Conservation (phyloP, 2,888 invertebrate genomes). For the Hemicrepidius hirtus region DNA sequence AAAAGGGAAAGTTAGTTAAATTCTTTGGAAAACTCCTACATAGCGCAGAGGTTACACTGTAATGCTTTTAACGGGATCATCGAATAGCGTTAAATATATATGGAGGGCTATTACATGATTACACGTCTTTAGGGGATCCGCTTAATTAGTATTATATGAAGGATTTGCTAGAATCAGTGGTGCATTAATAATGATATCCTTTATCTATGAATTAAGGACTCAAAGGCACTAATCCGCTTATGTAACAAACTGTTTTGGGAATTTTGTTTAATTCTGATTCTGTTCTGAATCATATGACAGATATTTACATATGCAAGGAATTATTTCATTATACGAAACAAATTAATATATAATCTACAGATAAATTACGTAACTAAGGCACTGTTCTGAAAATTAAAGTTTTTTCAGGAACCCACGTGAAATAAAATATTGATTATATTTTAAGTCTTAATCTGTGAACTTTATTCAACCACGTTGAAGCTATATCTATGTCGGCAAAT, state of each 20-base stretch:
- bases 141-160: conserved; percentile 22
- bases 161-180: conserved; percentile 8
- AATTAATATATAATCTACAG: no score
- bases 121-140: conserved; percentile 6
- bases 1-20: conserved; percentile 17
- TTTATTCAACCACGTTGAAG: neutral
- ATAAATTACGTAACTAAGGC: no score
- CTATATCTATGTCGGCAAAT: neutral
- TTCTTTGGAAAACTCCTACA: neutral
- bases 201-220: neutral
- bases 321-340: no score
- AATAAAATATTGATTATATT: neutral
- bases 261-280: neutral
- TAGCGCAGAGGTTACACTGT: conserved; percentile 3
- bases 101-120: conserved; percentile 15
- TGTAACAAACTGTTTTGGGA: neutral
- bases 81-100: conserved; percentile 13
- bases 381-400: neutral
- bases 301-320: no score
- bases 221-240: neutral
- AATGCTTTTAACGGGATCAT: conserved; percentile 8
- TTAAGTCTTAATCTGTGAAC: neutral
- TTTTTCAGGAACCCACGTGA: neutral
- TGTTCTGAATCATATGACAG: neutral
- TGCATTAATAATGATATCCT: neutral